phyloP scores from a whole-genome alignment of 2,113 vertebrate genomes.

The Equus przewalskii region DNA sequence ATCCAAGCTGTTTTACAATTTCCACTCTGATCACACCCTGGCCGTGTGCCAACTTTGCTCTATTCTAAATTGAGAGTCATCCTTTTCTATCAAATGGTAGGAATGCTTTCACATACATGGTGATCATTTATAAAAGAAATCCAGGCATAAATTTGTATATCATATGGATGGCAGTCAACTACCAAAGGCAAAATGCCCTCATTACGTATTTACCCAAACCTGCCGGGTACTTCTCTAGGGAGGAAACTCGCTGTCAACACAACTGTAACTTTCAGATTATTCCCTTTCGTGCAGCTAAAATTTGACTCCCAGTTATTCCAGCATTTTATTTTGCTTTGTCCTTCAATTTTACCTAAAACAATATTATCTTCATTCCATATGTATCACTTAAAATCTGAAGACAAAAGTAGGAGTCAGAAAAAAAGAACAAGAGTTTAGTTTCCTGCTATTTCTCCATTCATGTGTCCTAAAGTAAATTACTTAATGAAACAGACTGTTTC shows the following conservation, averaged over 20 bases:
- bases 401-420: neutral
- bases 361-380: neutral
- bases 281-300: neutral
- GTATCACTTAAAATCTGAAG: neutral
- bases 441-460: neutral
- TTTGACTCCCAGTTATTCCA: neutral
- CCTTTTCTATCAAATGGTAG: neutral
- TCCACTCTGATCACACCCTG: neutral
- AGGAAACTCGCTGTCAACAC: neutral
- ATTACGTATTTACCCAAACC: neutral
- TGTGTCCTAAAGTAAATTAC: neutral
- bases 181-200: neutral
- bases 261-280: neutral
- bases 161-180: neutral
- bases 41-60: neutral
- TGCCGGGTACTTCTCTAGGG: neutral
- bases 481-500: neutral
- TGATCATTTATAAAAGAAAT: neutral
- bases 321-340: neutral
- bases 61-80: neutral
- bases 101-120: neutral
- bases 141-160: neutral
- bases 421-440: neutral
- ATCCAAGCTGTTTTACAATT: neutral
- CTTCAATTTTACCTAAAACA: slow-evolving; percentile 14